phyloP scores from a whole-genome alignment of 2,888 invertebrate species.

The Mesoligia furuncula region DNA sequence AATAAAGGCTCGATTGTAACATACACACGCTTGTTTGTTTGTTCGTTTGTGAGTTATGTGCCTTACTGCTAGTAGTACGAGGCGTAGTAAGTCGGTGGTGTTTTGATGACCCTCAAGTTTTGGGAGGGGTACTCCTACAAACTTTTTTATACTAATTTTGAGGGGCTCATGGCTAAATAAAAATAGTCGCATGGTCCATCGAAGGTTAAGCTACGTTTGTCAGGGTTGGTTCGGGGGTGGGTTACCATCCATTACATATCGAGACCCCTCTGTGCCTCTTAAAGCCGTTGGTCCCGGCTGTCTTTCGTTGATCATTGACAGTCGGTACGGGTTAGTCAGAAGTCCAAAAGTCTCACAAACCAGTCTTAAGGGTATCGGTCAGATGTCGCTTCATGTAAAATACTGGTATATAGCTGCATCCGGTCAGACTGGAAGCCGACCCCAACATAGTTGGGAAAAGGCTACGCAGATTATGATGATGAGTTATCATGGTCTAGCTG shows the following conservation, averaged over 20 bases:
- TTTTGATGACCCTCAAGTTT: conserved; percentile 11
- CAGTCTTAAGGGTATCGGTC: not conserved
- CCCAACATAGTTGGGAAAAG: not conserved
- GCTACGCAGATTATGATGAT: too few relatives aligned
- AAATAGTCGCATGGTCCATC: not conserved
- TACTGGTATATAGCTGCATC: not conserved
- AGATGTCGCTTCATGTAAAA: not conserved
- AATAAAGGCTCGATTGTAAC: conserved; percentile 71
- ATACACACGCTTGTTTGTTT: conserved; percentile 48
- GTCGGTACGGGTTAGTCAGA: not conserved
- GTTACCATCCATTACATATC: not conserved
- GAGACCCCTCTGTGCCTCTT: not conserved
- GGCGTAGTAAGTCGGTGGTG: conserved; percentile 9
- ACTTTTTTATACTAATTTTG: not conserved
- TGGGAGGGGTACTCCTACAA: not conserved
- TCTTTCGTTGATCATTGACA: not conserved
- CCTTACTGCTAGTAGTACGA: conserved; percentile 19
- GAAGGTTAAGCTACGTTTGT: not conserved
- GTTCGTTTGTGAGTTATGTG: conserved; percentile 44
- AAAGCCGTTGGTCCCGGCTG: not conserved
- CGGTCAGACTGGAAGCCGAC: not conserved
- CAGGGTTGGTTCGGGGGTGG: not conserved
- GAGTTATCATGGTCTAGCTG: too few relatives aligned
- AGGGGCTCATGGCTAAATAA: not conserved
- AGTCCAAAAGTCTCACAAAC: not conserved